These are phyloP conservation scores for Esox masquinongy DNA, from an alignment of 2,797 vertebrate species.

Conservation along the genomic window DNA sequence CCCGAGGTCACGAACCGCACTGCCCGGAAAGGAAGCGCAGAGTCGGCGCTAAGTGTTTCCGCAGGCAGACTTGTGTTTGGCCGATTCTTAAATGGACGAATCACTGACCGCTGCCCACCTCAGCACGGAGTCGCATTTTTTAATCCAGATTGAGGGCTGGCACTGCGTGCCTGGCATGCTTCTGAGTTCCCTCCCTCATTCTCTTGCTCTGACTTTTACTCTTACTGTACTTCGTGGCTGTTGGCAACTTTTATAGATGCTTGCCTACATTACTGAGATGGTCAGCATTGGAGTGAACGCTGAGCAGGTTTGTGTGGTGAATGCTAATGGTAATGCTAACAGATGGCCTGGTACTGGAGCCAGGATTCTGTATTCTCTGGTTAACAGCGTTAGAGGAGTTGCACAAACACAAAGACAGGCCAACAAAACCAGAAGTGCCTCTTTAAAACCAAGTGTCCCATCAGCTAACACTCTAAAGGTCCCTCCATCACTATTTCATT, in stretches of 20 bases:
- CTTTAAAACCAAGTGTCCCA: neutral
- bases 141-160: slow-evolving; percentile 15
- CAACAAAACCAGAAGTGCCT: slow-evolving; percentile 3
- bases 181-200: neutral
- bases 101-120: neutral
- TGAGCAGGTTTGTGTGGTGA: slow-evolving; percentile 11
- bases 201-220: neutral
- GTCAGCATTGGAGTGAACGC: neutral
- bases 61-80: slow-evolving; percentile 35
- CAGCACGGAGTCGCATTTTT: neutral
- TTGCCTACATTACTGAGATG: neutral
- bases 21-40: slow-evolving; percentile 22
- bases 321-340: slow-evolving; percentile 14
- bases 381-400: slow-evolving; percentile 20
- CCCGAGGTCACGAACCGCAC: slow-evolving; percentile 46
- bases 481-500: neutral
- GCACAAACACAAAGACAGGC: slow-evolving; percentile 9
- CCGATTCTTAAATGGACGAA: slow-evolving; percentile 29
- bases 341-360: slow-evolving; percentile 28
- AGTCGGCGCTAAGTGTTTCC: slow-evolving; percentile 26
- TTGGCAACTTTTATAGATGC: neutral
- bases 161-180: too few species aligned
- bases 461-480: neutral
- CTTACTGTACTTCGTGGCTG: neutral
- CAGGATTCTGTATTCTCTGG: slow-evolving; percentile 15